A percentile compares a stretch with the other conserved stretches of the same genome.
Evolutionary conservation across 2,113 vertebrate species (phyloP).

Genomic region (Corapipo altera): DNA sequence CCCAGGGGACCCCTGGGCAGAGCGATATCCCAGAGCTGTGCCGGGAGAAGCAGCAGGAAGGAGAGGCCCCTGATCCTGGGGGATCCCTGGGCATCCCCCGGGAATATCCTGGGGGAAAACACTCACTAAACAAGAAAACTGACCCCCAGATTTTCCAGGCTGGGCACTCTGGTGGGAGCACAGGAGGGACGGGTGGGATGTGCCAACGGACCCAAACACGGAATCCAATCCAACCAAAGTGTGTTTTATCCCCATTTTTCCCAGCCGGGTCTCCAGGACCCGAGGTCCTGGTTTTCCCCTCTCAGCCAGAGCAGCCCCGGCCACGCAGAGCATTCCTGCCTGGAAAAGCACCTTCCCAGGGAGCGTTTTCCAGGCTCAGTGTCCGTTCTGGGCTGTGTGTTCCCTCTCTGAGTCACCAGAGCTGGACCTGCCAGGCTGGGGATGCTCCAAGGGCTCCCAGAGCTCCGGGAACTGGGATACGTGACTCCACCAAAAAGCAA

Average conservation of each 20-base stretch:
- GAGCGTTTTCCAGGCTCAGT: not conserved
- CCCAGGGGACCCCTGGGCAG: not conserved
- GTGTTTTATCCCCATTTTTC: not conserved
- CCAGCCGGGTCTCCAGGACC: not conserved
- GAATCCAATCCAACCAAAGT: not conserved
- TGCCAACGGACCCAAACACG: not conserved
- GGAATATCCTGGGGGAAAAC: not conserved
- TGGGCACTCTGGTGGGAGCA: not conserved
- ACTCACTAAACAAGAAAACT: fast-evolving
- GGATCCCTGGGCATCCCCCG: not conserved
- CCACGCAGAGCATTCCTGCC: not conserved
- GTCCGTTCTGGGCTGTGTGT: not conserved
- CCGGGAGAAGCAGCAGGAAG: not conserved
- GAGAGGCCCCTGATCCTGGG: not conserved
- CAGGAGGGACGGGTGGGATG: not conserved
- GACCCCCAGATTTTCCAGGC: not conserved
- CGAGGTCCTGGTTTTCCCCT: not conserved
- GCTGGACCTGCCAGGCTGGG: not conserved
- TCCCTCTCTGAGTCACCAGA: not conserved
- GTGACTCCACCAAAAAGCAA: not conserved
- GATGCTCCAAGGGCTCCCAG: not conserved
- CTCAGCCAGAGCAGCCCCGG: not conserved
- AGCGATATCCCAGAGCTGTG: fast-evolving
- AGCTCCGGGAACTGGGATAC: not conserved
- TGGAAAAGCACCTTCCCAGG: not conserved